These are phyloP conservation scores for Enteromius thamalakanensis DNA, from an alignment of 2,797 vertebrate species.

Conservation along the genomic window DNA sequence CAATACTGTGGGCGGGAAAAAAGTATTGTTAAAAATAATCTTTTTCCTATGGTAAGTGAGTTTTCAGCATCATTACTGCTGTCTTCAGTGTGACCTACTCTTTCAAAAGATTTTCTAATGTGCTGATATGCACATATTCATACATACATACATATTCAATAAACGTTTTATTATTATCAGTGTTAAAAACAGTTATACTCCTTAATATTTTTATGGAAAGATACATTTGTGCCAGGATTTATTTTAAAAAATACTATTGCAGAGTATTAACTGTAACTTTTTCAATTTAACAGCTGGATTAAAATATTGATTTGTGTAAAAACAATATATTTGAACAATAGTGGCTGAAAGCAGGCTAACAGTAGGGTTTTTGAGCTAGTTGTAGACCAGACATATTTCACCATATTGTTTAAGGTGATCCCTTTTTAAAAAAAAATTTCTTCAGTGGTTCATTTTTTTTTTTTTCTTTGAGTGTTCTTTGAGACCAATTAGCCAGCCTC, in stretches of 20 bases:
- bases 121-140: not conserved
- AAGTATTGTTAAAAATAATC: too few species aligned
- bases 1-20: too few species aligned
- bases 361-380: not conserved
- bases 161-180: not conserved
- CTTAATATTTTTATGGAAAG: not conserved
- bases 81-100: not conserved
- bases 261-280: not conserved
- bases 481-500: not conserved
- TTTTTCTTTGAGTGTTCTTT: not conserved
- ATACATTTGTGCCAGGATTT: not conserved
- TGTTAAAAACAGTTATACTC: not conserved
- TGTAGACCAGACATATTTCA: not conserved
- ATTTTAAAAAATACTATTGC: not conserved
- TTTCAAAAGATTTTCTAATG: not conserved
- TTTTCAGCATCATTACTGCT: not conserved
- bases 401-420: not conserved
- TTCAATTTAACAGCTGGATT: not conserved
- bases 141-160: too few species aligned
- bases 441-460: not conserved
- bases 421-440: too few species aligned
- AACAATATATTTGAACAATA: not conserved
- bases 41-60: too few species aligned
- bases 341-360: not conserved
- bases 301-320: not conserved